Conservation (phyloP, 1,140 invertebrate species). For the Pachyrhynchus sulphureomaculatus region DNA sequence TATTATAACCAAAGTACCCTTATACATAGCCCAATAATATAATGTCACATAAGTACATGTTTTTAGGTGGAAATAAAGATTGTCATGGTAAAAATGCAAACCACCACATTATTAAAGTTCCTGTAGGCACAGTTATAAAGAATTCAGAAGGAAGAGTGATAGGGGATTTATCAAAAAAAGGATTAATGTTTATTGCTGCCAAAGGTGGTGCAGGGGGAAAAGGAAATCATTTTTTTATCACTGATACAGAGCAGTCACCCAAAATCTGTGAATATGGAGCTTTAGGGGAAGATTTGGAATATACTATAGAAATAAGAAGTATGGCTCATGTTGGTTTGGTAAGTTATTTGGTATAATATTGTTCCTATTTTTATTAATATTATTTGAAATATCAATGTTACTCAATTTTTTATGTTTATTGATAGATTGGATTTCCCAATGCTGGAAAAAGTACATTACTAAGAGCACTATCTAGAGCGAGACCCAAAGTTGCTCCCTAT, state of each 20-base stretch:
- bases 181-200: constrained; percentile 88
- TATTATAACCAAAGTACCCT: not conserved
- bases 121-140: constrained; percentile 84
- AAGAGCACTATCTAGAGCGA: constrained; percentile 84
- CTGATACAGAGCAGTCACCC: constrained; percentile 80
- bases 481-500: constrained; percentile 93
- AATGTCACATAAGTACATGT: not conserved
- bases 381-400: constrained; percentile 1
- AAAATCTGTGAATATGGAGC: constrained; percentile 87
- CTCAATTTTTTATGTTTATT: constrained; percentile 21
- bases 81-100: constrained; percentile 79
- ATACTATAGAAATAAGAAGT: constrained; percentile 80
- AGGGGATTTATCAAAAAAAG: constrained; percentile 68
- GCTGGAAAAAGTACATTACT: constrained; percentile 95
- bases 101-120: constrained; percentile 78
- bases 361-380: not conserved
- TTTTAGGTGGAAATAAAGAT: constrained; percentile 60
- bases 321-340: constrained; percentile 94
- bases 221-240: constrained; percentile 91
- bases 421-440: constrained; percentile 91
- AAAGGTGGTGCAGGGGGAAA: constrained; percentile 92
- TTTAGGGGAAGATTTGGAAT: constrained; percentile 72
- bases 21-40: not conserved
- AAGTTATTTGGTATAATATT: constrained; percentile 16
- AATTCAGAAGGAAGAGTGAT: constrained; percentile 63